Percentiles rank a stretch among this genome's conserved stretches.
Conservation (phyloP, 2,113 vertebrate genomes). For the Ardeotis arabs region DNA sequence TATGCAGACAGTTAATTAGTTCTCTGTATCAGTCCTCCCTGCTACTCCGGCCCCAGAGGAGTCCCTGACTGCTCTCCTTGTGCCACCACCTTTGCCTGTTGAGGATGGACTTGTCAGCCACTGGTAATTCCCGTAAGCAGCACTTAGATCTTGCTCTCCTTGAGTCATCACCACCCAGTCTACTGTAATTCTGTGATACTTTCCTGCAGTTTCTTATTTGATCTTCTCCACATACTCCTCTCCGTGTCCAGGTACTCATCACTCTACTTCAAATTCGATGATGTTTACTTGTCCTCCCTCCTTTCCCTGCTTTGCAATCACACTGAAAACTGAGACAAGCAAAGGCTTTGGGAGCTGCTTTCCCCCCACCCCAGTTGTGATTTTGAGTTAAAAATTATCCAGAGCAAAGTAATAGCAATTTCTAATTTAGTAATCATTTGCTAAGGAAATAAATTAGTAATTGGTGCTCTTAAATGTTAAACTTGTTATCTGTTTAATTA, state of each 20-base stretch:
- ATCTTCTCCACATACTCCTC: neutral
- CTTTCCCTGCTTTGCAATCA: neutral
- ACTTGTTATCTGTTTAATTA: constrained; percentile 23
- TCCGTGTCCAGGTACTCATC: neutral
- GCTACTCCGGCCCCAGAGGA: neutral
- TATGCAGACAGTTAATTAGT: no score
- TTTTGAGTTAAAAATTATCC: neutral
- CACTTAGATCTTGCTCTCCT: neutral
- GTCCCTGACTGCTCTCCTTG: neutral
- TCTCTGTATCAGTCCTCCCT: neutral
- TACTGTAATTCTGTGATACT: neutral
- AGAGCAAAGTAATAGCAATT: neutral
- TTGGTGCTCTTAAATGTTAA: neutral
- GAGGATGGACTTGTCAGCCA: neutral
- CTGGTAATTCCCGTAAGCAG: neutral
- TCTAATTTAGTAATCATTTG: neutral
- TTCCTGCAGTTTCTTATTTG: neutral
- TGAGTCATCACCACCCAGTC: neutral
- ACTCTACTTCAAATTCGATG: neutral
- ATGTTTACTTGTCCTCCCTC: neutral
- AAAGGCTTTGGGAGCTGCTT: neutral
- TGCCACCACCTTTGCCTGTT: neutral
- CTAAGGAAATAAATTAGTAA: neutral
- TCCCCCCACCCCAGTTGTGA: accelerated
- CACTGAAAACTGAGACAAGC: neutral